Evolutionary conservation across 1,140 invertebrate genomes (phyloP), one percentile per base, ranked within the genome.

Genomic region (Lanistes nyassanus): DNA sequence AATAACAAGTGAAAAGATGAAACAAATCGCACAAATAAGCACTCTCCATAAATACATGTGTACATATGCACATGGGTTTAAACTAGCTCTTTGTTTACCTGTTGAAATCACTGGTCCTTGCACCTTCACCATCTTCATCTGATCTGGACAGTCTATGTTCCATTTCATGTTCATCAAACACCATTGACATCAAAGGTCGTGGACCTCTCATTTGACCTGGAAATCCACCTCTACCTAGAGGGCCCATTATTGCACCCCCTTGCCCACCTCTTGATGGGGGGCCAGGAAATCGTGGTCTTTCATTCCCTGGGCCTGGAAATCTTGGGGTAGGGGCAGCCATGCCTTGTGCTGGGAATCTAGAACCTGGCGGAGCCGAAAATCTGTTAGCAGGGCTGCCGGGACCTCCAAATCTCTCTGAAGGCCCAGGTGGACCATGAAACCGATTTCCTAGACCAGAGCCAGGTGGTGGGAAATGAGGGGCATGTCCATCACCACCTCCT

Each of bases 211-310:
- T 39, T 34, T 58, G n/a, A n/a, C 21, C 29, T 42, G 7, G 21
- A 16, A 64, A 29, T 31, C 39, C 0, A 31, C 26, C n/a, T n/a
- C n/a, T n/a, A 62, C 34, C 34, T 62, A 13, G 67, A 55, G 55
- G 58, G 9, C 72, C 73, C 2, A 68, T n/a, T 16, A 42, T 47
- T 39, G 16, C n/a, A 42, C 73, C 73, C 23, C 62, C 42, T 16
- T 3, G 66, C 36, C 29, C 53, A 60, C 73, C 73, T 67, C 34
- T 66, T 31, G 13, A 7, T 39, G 13, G 2, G 26, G 62, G 73
- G n/a, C 73, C 65, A 26, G 64, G 31, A 36, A 68, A 67, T 37
- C 36, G 60, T 26, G 62, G 60, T 23, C 72, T 60, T 36, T 51
- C 60, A 26, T 26, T 66, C 42, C 29, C 42, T 29, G 62, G 62